Conservation (phyloP, 53 echinoderm and acorn worm genomes). For the Echinarachnius parma region DNA sequence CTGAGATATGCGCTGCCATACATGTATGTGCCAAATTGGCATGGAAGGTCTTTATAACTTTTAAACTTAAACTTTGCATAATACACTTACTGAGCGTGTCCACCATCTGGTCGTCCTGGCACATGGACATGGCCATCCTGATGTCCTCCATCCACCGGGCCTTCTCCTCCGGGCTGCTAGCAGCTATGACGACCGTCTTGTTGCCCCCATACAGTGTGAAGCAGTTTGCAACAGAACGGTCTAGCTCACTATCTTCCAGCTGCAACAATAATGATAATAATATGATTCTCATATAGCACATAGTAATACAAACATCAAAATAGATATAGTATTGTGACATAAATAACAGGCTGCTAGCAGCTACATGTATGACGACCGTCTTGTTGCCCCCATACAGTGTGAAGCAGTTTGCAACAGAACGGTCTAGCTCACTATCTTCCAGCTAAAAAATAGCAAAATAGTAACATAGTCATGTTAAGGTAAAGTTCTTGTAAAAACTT, state of each 20-base stretch:
- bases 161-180: slow-evolving; percentile 94
- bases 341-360: slow-evolving; percentile 82
- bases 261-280: slow-evolving; percentile 3
- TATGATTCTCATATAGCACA: background rate
- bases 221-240: slow-evolving; percentile 87
- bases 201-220: slow-evolving; percentile 93
- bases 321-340: too few relatives aligned
- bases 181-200: slow-evolving; percentile 96
- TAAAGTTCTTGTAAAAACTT: too few relatives aligned
- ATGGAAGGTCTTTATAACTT: too few relatives aligned
- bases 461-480: too few relatives aligned
- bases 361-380: slow-evolving; percentile 63
- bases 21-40: too few relatives aligned
- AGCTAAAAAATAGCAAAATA: too few relatives aligned
- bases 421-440: slow-evolving; percentile 87
- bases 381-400: slow-evolving; percentile 84
- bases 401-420: slow-evolving; percentile 79
- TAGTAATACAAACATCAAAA: too few relatives aligned
- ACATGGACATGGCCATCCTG: slow-evolving; percentile 83
- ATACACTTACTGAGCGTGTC: slow-evolving; percentile 77
- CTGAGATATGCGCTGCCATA: too few relatives aligned
- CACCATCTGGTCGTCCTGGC: slow-evolving; percentile 63
- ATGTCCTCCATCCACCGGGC: slow-evolving; percentile 97
- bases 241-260: slow-evolving; percentile 87
- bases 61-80: too few relatives aligned